Base-by-base conservation (phyloP, 2,888 invertebrate genomes). In the Ochropleura leucogaster region DNA sequence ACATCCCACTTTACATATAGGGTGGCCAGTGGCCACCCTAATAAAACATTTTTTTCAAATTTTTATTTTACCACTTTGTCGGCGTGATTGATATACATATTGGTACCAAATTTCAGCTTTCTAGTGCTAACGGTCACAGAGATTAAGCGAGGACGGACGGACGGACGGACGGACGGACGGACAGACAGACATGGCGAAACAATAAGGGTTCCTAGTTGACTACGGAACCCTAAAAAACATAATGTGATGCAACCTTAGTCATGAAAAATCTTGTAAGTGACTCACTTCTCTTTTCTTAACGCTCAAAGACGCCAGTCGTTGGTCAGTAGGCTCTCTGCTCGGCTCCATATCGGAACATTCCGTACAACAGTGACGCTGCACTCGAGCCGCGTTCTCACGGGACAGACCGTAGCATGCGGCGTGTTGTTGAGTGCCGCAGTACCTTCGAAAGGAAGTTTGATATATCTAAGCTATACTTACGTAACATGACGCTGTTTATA, bases 391-490 rank as follows among this genome's bases (percentile, higher is more conserved):
- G 0, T 64, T 66, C 60, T 66, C 85, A 20, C 83, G 66, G 18
- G 71, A 20, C 51, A 92, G 64, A 3, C 95, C 95, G 89, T 90
- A 94, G 72, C 95, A 95, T 6, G 87, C 89, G 12, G 93, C 94
- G 90, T 95, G 95, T 80, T 95, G 95, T 1, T 74, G 82, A 9
- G 80, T 89, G 71, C 82, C 79, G 85, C 95, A 96, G 80, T 92
- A 92, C 10, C 95, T 95, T 66, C 1, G 10, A 47, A 16, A 12
- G 1, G 10, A 9, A 49, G 8, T 30, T 57, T 9, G 7, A 16
- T n/a, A 40, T 7, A 30, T 30, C 30, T 30, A 42, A n/a, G 16
- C 62, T 62, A 18, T 62, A 60, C 3, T 68, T 12, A 30, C 46
- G 47, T 16, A 9, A 46, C 12, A 68, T 20, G 8, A 42, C 9